Conservation (phyloP, 1,140 invertebrate genomes). For the Bombus pyrosoma region DNA sequence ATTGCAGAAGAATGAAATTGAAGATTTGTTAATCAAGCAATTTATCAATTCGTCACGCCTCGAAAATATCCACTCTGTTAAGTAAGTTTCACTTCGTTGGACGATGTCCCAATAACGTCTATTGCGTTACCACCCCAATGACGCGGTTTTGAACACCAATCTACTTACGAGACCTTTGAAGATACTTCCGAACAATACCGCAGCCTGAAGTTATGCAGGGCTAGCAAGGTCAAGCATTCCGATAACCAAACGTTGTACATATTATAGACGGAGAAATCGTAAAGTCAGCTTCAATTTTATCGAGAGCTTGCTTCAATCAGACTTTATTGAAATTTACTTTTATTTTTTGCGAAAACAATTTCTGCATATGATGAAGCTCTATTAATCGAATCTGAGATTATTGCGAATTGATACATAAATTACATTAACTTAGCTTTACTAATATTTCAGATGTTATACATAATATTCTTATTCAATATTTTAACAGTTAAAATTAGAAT, state of each 20-base stretch:
- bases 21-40: not conserved
- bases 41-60: not conserved
- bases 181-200: slow-evolving; percentile 32
- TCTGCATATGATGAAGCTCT: not conserved
- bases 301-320: not conserved
- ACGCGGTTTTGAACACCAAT: slow-evolving; percentile 6
- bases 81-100: not conserved
- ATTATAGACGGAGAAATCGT: not conserved
- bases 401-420: too few species aligned
- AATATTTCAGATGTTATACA: too few species aligned
- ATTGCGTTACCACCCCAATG: slow-evolving; percentile 12
- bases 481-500: too few species aligned
- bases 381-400: too few species aligned
- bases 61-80: not conserved
- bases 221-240: slow-evolving; percentile 24
- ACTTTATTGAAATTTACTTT: not conserved
- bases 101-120: slow-evolving; percentile 7
- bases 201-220: not conserved
- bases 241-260: not conserved
- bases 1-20: not conserved
- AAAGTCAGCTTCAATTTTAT: not conserved
- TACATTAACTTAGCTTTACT: too few species aligned
- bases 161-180: slow-evolving; percentile 34
- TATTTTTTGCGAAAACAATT: not conserved
- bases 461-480: too few species aligned